phyloP scores from a whole-genome alignment of 2,888 invertebrate genomes.

The Callinectes sapidus region DNA sequence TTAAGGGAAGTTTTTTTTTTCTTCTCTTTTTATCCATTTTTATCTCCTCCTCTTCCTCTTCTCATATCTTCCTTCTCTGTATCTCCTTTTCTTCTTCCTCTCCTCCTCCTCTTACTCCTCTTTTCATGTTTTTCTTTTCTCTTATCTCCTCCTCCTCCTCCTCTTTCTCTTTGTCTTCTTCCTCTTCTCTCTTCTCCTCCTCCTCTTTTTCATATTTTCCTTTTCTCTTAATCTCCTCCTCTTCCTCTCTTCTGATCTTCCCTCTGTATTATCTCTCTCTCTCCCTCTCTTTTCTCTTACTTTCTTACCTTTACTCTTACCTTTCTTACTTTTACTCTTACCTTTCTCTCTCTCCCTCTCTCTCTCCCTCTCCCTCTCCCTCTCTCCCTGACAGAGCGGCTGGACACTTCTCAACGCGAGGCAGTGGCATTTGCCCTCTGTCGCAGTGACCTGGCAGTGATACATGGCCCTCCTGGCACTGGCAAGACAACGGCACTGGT shows the following conservation, averaged over 20 bases:
- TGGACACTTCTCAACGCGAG: constrained; percentile 78
- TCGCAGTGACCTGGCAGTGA: constrained; percentile 78
- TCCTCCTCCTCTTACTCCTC: not conserved
- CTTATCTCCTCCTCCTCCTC: not conserved
- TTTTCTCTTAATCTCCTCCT: not conserved
- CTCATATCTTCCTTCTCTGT: too few relatives aligned
- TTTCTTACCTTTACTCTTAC: too few relatives aligned
- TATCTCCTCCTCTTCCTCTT: too few relatives aligned
- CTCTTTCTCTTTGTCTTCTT: constrained; percentile 34
- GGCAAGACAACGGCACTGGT: constrained; percentile 80
- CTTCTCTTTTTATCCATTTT: too few relatives aligned
- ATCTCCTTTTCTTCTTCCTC: too few relatives aligned
- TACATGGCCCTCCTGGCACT: constrained; percentile 80
- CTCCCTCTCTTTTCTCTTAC: constrained; percentile 18
- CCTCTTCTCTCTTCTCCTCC: constrained; percentile 36
- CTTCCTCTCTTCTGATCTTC: not conserved
- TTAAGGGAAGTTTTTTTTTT: too few relatives aligned
- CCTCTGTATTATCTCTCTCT: not conserved
- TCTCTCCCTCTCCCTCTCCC: not conserved
- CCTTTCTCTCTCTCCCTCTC: not conserved
- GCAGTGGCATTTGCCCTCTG: constrained; percentile 78
- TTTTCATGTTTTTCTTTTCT: constrained; percentile 36
- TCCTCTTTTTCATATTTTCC: too few relatives aligned
- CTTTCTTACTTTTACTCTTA: too few relatives aligned
- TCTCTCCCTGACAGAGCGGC: constrained; percentile 73